phyloP scores from a whole-genome alignment of 1,140 invertebrate species.

The Matsumurasca onukii region DNA sequence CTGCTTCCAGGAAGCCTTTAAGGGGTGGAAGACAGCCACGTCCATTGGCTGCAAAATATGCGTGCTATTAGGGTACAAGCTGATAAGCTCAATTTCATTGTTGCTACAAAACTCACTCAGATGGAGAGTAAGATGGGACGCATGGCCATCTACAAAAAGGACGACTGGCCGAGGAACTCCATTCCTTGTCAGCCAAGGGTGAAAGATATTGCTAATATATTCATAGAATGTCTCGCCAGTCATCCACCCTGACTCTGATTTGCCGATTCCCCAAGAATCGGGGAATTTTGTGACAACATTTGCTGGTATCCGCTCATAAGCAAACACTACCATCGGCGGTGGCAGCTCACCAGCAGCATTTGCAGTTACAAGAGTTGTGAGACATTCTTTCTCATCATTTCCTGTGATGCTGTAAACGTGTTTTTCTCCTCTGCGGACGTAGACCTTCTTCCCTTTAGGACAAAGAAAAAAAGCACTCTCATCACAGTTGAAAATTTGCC shows the following conservation, averaged over 20 bases:
- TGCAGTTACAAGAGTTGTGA: constrained; percentile 32
- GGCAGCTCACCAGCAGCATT: constrained; percentile 26
- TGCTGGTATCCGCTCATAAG: constrained; percentile 41
- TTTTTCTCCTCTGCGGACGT: constrained; percentile 43
- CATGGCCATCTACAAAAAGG: constrained; percentile 50
- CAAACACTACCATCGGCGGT: constrained; percentile 33
- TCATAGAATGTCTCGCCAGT: constrained; percentile 32
- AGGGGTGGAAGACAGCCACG: constrained; percentile 46
- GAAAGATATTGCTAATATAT: constrained; percentile 36
- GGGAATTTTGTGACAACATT: constrained; percentile 43
- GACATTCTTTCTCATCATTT: constrained; percentile 46
- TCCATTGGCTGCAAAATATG: constrained; percentile 50
- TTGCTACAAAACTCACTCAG: constrained; percentile 47
- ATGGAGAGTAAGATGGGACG: constrained; percentile 46
- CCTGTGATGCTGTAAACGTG: constrained; percentile 40
- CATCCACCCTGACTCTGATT: constrained; percentile 45
- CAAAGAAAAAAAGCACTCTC: constrained; percentile 46
- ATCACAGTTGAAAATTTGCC: constrained; percentile 48
- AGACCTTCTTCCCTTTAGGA: constrained; percentile 43
- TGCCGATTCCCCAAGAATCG: constrained; percentile 45
- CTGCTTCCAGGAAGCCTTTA: constrained; percentile 47
- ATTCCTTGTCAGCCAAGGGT: constrained; percentile 35
- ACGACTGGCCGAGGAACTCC: constrained; percentile 42
- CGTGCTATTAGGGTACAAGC: constrained; percentile 49
- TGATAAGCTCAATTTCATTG: constrained; percentile 48